Evolutionary conservation across 1,140 invertebrate genomes (phyloP), one percentile per base, ranked within the genome.

Genomic region (Aphidius ervi): DNA sequence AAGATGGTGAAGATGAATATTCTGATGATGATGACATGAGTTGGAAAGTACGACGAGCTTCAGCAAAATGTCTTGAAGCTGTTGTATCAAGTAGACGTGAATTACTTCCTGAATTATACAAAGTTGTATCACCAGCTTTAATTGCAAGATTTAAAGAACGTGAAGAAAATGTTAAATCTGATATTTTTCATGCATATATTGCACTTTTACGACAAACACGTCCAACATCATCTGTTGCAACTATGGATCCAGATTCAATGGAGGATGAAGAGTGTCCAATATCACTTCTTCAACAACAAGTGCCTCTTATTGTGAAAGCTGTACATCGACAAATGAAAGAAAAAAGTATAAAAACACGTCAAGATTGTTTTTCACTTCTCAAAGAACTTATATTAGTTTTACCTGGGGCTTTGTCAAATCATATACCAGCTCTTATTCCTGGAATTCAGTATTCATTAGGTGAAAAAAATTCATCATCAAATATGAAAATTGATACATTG

Each of bases 1-100:
- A 91, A 61, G 90, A 91, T 59, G 90, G 88, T 48, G 94, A 95
- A 65, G 93, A 95, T 69, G 93, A 95, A 69, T 99, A 98, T 74
- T 97, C 94, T 45, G 96, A 99, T 78, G 96, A 98, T 80, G 98
- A 99, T 76, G 98, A 99, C 75, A 96, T 99, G 91, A 97, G 94
- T 60, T 99, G 98, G 97, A 99, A 99, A 83, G 90, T 83, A 47
- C 83, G 98, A 53, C 84, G 97, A 49, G 91, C 96, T 5, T 93
- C 97, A 42, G 97, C 97, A 0, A 99, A 99, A 80, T 98, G 97
- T 75, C 80, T 99, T 5, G 95, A 99, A 79, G 93, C 95, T 7
- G 87, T 99, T 20, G 94, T 99, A 62, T 85, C 89, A 0, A 97
- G 94, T 0, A 84, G 95, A 61, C 89, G 94, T 65, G 95, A 99